Base-by-base conservation (phyloP, 2,797 vertebrate genomes). In the Eulemur rubriventer region DNA sequence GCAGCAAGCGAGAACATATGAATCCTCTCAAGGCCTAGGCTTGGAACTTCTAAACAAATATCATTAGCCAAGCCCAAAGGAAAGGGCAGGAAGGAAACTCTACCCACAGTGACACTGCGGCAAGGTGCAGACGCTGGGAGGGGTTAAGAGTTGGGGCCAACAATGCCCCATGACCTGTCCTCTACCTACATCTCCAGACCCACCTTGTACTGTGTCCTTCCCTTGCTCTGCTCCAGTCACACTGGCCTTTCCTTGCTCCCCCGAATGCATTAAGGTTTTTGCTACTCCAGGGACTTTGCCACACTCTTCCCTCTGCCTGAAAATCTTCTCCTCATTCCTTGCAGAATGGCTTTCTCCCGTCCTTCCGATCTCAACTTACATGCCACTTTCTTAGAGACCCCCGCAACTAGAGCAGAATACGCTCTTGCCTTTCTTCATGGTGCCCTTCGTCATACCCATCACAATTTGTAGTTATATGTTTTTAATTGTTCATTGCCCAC, bases 371-470 rank as follows among this genome's bases (percentile, higher is more conserved):
- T 83, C 75, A 65, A 41, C 83, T 91, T 35, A 50, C 79, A 86
- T 52, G 83, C 55, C 82, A 82, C 73, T 61, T 89, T 65, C n/a
- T 84, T 52, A 55, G 30, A 55, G 59, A 83, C 70, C 88, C 6
- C 26, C 16, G 9, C 73, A 50, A 8, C 30, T 2, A 12, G 14
- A n/a, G 57, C 20, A 24, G 86, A 76, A 30, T n/a, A n/a, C 65
- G 16, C 20, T 14, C 12, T 28, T 22, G 35, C 28, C 17, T 38
- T 50, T 57, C 22, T 13, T 6, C 50, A 50, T 1, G 3, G 8
- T 30, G 11, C 26, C 41, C 78, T 82, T 69, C 26, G 7, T 35
- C 59, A 52, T 1, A 28, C 3, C 14, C 59, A n/a, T 72, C 46
- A 13, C 30, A 24, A 52, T 10, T 2, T 6, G 18, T 35, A 14